Evolutionary conservation across 2,113 vertebrate species (phyloP), one percentile per base, ranked within the genome.

Genomic region (Eidolon helvum): DNA sequence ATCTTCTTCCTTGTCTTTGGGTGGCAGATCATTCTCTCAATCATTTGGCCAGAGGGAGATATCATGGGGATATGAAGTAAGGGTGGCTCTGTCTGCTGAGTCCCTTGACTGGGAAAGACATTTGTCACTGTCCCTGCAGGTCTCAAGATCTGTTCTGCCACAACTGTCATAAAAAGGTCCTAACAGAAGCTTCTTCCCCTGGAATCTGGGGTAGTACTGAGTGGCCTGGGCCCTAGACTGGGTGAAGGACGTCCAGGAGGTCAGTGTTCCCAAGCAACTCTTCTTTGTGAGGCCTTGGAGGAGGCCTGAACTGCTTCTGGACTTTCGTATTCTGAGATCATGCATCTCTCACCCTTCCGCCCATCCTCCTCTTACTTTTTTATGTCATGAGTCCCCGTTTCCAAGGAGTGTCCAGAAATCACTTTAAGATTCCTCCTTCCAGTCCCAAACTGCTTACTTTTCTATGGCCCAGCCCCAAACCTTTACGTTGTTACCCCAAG

Each of bases 401-500:
- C 33, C 30, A 59, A 86, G 57, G 22, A 65, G 2, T 14, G 26
- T 53, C 16, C 43, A 55, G 75, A 86, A 66, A 59, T 28, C 50
- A n/a, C 30, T 5, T 24, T 33, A 53, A 57, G 40, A 16, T 43
- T 18, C 3, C 1, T 78, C 30, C 65, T 61, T 82, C 28, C 15
- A 74, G 18, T 15, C 19, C 24, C 5, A 30, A 30, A 43, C 19
- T 21, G 1, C 6, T 53, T 50, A 8, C 28, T 53, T 26, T 53
- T 53, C 71, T 68, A 0, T 21, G 66, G 7, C 38, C 38, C 24
- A 43, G 66, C 7, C 19, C 11, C 26, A 16, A 61, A 24, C 7
- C 35, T 71, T 1, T 57, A 28, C n/a, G 2, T 7, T 0, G 0
- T 22, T 24, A 22, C 26, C 10, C 30, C 21, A 4, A 12, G 6